phyloP scores from a whole-genome alignment of 2,113 vertebrate species.

The Forbesichthys agassizii region DNA sequence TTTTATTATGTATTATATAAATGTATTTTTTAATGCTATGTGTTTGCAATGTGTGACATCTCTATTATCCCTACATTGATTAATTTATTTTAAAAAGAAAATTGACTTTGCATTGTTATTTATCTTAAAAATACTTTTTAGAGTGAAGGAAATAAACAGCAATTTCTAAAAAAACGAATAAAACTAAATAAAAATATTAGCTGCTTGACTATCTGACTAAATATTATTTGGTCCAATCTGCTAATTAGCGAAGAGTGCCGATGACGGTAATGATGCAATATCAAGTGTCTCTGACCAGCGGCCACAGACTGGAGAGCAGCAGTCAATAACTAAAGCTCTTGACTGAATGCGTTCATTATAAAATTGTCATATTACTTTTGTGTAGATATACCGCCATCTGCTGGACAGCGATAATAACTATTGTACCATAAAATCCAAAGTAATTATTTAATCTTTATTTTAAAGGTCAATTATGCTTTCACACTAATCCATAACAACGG shows the following conservation, averaged over 20 bases:
- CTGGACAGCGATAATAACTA: conserved; percentile 42
- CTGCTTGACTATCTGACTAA: not conserved
- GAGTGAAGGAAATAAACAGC: too few species aligned
- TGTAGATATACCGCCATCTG: conserved; percentile 75
- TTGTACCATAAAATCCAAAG: not conserved
- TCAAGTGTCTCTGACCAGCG: conserved; percentile 62
- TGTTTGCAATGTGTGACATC: too few species aligned
- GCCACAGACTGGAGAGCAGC: conserved; percentile 34
- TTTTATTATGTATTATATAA: too few species aligned
- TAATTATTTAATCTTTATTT: not conserved
- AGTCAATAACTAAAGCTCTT: conserved; percentile 2
- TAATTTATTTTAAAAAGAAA: too few species aligned
- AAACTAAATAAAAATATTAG: not conserved
- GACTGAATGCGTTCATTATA: not conserved
- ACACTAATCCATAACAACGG: too few species aligned
- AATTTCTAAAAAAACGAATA: too few species aligned
- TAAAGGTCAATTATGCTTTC: not conserved
- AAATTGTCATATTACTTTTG: conserved; percentile 9
- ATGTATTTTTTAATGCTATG: too few species aligned
- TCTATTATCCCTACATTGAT: too few species aligned
- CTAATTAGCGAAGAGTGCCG: conserved; percentile 58
- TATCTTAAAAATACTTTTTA: too few species aligned
- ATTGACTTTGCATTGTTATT: too few species aligned
- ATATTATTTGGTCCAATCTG: conserved; percentile 20
- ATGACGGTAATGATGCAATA: conserved; percentile 55